Evolutionary conservation across 2,113 vertebrate species (phyloP).

Genomic region (Orthonyx spaldingii): DNA sequence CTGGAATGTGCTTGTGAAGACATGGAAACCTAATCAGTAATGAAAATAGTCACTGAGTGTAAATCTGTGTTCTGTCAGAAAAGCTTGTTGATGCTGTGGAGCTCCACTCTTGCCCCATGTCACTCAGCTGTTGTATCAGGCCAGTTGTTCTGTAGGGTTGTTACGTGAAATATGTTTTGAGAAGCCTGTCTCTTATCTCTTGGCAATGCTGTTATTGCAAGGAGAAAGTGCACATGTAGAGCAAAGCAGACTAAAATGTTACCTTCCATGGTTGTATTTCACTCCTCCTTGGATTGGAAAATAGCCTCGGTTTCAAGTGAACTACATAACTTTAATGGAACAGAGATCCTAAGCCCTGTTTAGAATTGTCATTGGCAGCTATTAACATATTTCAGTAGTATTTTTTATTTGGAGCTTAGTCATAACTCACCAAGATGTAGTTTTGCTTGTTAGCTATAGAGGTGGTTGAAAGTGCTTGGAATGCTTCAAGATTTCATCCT

Average conservation of each 20-base stretch:
- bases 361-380: background rate
- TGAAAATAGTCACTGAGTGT: background rate
- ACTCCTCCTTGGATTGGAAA: background rate
- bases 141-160: background rate
- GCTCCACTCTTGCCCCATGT: background rate
- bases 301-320: background rate
- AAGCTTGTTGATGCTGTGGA: background rate
- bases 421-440: background rate
- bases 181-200: background rate
- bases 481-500: background rate
- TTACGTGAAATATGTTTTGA: background rate
- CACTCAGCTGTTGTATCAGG: background rate
- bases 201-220: background rate
- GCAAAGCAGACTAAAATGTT: background rate
- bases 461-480: background rate
- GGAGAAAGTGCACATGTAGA: background rate
- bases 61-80: background rate
- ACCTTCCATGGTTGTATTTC: background rate
- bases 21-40: background rate
- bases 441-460: background rate
- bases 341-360: background rate
- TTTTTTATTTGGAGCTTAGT: background rate
- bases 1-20: background rate
- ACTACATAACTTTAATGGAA: background rate
- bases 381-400: background rate